Percentiles rank a stretch among this genome's conserved stretches.
phyloP scores from a whole-genome alignment of 2,888 invertebrate species.

The Punctoribates punctum region DNA sequence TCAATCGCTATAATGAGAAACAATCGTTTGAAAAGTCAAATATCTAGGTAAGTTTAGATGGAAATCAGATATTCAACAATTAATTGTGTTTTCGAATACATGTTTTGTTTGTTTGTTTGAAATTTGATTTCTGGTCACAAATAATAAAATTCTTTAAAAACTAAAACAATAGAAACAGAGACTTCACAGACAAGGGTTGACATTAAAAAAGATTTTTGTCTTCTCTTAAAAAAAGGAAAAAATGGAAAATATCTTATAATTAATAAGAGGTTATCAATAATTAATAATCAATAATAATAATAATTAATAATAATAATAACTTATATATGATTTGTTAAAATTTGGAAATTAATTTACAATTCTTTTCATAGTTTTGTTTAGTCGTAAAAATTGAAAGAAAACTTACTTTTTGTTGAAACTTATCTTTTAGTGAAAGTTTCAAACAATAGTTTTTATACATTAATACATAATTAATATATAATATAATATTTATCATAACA shows the following conservation, averaged over 20 bases:
- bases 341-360: slow-evolving; percentile 32
- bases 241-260: background rate
- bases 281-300: slow-evolving; percentile 27
- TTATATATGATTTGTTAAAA: slow-evolving; percentile 30
- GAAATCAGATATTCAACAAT: background rate
- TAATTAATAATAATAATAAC: slow-evolving; percentile 38
- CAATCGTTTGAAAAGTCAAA: too few species aligned
- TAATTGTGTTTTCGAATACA: slow-evolving; percentile 4
- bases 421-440: background rate
- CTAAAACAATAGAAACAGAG: slow-evolving; percentile 33
- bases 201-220: background rate
- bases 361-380: background rate
- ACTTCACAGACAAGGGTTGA: slow-evolving; percentile 27
- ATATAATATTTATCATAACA: slow-evolving; percentile 23
- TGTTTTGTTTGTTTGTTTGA: slow-evolving; percentile 29
- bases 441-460: slow-evolving; percentile 21
- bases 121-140: slow-evolving; percentile 39
- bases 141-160: slow-evolving; percentile 31
- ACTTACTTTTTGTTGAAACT: background rate
- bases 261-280: slow-evolving; percentile 28
- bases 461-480: slow-evolving; percentile 20
- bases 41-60: background rate
- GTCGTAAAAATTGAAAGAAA: background rate
- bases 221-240: background rate
- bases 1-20: too few species aligned